Conservation (phyloP, 2,888 invertebrate species). For the Thera obeliscata region DNA sequence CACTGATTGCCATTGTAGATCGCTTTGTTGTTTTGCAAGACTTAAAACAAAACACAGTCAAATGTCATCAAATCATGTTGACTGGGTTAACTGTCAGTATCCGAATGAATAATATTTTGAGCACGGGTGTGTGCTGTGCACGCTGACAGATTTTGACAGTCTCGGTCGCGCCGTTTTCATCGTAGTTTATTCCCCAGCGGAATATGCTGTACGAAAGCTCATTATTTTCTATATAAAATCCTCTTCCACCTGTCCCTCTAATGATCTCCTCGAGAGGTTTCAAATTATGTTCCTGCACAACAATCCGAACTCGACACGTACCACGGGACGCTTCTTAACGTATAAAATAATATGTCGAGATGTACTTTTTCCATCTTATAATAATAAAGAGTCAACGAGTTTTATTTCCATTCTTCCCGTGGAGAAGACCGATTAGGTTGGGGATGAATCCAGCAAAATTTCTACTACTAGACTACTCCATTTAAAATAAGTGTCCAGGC, state of each 20-base stretch:
- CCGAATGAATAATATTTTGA: background rate
- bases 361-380: conserved; percentile 80
- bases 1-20: no score
- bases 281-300: conserved; percentile 79
- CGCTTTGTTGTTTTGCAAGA: no score
- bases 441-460: no score
- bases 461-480: no score
- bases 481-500: no score
- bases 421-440: background rate
- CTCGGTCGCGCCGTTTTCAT: background rate
- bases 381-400: conserved; percentile 81
- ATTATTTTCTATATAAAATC: conserved; percentile 34
- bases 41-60: conserved; percentile 3
- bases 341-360: conserved; percentile 83
- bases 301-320: conserved; percentile 75
- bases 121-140: background rate
- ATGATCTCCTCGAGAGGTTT: conserved; percentile 77
- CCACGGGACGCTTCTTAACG: conserved; percentile 71
- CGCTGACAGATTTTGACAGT: background rate
- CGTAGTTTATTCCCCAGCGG: conserved; percentile 8
- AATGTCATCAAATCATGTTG: background rate
- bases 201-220: conserved; percentile 21
- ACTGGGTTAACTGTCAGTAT: background rate
- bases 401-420: conserved; percentile 49
- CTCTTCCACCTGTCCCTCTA: conserved; percentile 57